Evolutionary conservation across 2,888 invertebrate genomes (phyloP), one percentile per base, ranked within the genome.

Genomic region (Nematopogon swammerdamellus): DNA sequence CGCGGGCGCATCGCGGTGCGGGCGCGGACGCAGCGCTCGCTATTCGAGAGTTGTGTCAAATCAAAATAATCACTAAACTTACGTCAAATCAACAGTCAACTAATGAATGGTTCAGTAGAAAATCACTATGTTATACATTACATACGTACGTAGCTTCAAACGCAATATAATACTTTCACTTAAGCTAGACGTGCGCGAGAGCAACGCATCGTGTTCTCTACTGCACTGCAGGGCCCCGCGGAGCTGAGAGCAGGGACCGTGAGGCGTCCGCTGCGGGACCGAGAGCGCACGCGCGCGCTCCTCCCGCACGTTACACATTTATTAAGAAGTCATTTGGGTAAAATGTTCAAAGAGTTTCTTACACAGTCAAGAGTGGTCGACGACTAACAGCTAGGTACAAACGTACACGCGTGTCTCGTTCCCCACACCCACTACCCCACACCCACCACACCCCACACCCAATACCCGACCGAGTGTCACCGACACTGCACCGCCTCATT

Each of bases 301-400:
- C 11, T 14, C n/a, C 11, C 6, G 3, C 8, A 14, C n/a, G 36
- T 14, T 14, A 14, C 36, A 14, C 25, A 14, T 36, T 36, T 14
- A 14, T 36, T 36, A 36, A 36, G 36, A 36, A 36, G 44, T 49
- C 45, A 25, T 45, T 67, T 68, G 68, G 71, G 68, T 70, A 68
- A 68, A 70, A 67, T 65, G 63, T 62, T 67, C 65, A 67, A 65
- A 70, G 70, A 65, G 61, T 62, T 58, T 60, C 64, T 67, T 69
- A 70, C 67, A 67, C 61, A 67, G 63, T 67, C 59, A 67, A 44
- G 47, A 19, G 18, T 19, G 19, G 18, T 45, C 45, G 19, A 45
- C 64, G 65, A 68, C 72, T 68, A 68, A 68, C 70, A 75, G 72
- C 74, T 74, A 72, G 72, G 72, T 73, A 72, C 74, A 69, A 67